Conservation (phyloP, 2,113 vertebrate genomes). For the Indicator maculatus region DNA sequence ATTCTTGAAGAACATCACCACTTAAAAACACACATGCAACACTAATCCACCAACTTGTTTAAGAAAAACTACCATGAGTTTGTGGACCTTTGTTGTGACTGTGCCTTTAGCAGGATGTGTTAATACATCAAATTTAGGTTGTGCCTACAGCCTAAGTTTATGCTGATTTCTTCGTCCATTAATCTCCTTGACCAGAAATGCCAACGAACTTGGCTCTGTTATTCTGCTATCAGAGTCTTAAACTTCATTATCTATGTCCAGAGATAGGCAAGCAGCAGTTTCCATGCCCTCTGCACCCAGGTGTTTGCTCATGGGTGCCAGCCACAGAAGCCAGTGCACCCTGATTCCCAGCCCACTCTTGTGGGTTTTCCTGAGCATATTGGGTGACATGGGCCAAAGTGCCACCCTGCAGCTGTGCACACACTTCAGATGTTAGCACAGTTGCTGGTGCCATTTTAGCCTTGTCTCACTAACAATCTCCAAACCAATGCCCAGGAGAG, state of each 20-base stretch:
- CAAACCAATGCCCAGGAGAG: not conserved
- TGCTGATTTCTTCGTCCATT: not conserved
- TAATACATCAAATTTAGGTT: not conserved
- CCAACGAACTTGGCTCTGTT: not conserved
- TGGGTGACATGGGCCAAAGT: not conserved
- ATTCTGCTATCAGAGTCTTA: not conserved
- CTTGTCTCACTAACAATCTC: not conserved
- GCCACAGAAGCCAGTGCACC: accelerated
- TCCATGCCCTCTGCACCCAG: not conserved
- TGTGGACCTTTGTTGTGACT: not conserved
- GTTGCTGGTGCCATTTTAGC: not conserved
- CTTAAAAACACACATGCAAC: not conserved
- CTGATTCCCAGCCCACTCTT: accelerated
- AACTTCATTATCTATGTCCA: not conserved
- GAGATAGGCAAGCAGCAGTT: accelerated
- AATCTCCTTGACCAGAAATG: not conserved
- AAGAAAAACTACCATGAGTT: not conserved
- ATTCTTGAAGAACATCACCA: not conserved
- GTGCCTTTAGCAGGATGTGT: not conserved
- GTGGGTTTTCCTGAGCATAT: too few species aligned
- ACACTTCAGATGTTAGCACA: not conserved
- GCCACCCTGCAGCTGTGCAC: not conserved
- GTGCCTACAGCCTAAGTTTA: not conserved
- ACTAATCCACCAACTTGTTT: not conserved
- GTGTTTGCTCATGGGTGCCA: accelerated